Conservation (phyloP, 2,113 vertebrate species). For the Calyptommatus sinebrachiatus region DNA sequence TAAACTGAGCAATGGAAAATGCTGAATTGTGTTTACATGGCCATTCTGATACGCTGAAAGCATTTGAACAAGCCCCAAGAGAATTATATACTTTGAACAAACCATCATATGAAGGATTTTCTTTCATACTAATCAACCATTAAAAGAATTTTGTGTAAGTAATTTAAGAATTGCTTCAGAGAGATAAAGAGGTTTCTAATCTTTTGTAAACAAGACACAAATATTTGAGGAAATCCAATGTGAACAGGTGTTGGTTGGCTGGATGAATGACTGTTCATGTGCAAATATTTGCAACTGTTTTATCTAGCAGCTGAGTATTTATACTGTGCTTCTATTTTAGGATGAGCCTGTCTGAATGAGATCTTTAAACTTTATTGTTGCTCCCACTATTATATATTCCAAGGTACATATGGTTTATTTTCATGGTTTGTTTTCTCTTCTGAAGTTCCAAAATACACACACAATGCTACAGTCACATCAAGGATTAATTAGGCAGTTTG, state of each 20-base stretch:
- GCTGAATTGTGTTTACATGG: background rate
- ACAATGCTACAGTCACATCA: background rate
- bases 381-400: background rate
- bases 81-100: background rate
- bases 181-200: background rate
- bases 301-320: slow-evolving; percentile 16
- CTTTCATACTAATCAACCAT: background rate
- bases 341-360: background rate
- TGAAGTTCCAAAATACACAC: background rate
- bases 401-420: background rate
- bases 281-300: slow-evolving; percentile 25
- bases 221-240: slow-evolving; percentile 8
- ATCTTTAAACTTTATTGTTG: background rate
- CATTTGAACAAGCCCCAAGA: background rate
- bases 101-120: background rate
- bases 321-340: slow-evolving; percentile 12
- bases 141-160: background rate
- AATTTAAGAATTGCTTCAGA: slow-evolving; percentile 1
- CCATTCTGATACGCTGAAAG: background rate
- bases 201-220: background rate
- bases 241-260: slow-evolving; percentile 11
- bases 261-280: background rate
- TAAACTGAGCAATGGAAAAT: background rate
- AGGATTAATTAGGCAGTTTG: background rate
- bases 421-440: background rate